phyloP scores from a whole-genome alignment of 1,140 invertebrate genomes.

The Magallana ariakensis region DNA sequence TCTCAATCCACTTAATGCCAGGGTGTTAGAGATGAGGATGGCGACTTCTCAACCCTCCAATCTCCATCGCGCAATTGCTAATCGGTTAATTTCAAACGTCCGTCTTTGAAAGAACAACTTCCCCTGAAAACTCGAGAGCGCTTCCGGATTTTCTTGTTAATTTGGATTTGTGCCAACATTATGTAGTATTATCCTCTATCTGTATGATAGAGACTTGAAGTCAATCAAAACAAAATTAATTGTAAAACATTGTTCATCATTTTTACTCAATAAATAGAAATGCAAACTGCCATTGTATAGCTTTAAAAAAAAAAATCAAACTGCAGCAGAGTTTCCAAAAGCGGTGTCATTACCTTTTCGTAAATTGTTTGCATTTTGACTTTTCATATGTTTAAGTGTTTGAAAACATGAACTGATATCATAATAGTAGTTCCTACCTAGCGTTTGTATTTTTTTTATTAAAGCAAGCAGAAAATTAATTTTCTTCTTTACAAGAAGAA shows the following conservation, averaged over 20 bases:
- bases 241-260: not conserved
- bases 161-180: not conserved
- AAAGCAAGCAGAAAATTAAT: no score
- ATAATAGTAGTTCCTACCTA: no score
- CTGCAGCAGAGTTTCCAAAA: not conserved
- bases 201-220: not conserved
- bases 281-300: not conserved
- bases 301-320: not conserved
- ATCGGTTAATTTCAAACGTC: constrained; percentile 22
- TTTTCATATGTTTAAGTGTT: not conserved
- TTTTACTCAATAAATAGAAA: not conserved
- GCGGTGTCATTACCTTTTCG: not conserved
- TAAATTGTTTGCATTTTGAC: not conserved
- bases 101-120: not conserved
- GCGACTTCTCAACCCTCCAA: not conserved
- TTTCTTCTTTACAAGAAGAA: no score
- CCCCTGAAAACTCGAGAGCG: not conserved
- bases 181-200: not conserved
- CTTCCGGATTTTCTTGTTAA: not conserved
- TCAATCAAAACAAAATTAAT: not conserved
- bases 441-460: no score
- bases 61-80: not conserved
- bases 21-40: not conserved
- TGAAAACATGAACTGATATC: no score
- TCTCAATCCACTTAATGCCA: not conserved